phyloP scores from a whole-genome alignment of 92 coral and sea anemone genomes.

The Metridium senile region DNA sequence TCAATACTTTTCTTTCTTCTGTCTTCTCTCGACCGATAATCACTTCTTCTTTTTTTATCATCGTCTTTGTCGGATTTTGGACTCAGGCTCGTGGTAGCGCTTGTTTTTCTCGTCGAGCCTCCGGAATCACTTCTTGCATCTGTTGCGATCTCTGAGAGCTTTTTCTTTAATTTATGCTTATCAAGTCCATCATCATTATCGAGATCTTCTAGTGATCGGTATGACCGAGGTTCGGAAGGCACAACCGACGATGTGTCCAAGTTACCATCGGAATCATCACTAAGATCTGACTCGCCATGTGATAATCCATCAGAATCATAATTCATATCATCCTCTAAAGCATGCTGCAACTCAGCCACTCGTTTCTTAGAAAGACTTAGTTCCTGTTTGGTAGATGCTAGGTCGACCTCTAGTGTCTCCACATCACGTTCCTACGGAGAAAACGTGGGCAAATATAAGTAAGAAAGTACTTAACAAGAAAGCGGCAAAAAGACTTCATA shows the following conservation, averaged over 20 bases:
- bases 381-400: slow-evolving; percentile 85
- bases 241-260: slow-evolving; percentile 62
- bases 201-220: slow-evolving; percentile 88
- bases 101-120: slow-evolving; percentile 19
- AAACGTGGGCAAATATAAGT: not conserved
- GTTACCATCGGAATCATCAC: slow-evolving; percentile 63
- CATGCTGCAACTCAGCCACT: slow-evolving; percentile 87
- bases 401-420: slow-evolving; percentile 72
- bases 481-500: no score
- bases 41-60: slow-evolving; percentile 12
- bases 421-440: slow-evolving; percentile 77
- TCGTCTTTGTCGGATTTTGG: slow-evolving; percentile 26
- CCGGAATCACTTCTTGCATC: slow-evolving; percentile 15
- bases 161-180: slow-evolving; percentile 18
- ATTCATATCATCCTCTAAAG: slow-evolving; percentile 90
- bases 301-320: slow-evolving; percentile 82
- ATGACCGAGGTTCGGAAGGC: slow-evolving; percentile 95
- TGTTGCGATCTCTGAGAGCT: slow-evolving; percentile 9
- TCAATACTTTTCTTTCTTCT: slow-evolving; percentile 62
- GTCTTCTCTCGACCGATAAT: slow-evolving; percentile 48
- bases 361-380: slow-evolving; percentile 86
- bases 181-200: slow-evolving; percentile 70
- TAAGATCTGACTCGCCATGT: slow-evolving; percentile 69
- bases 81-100: slow-evolving; percentile 34
- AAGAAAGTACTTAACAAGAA: not conserved